Evolutionary conservation across 2,888 invertebrate species (phyloP).

Genomic region (Tillus elongatus): DNA sequence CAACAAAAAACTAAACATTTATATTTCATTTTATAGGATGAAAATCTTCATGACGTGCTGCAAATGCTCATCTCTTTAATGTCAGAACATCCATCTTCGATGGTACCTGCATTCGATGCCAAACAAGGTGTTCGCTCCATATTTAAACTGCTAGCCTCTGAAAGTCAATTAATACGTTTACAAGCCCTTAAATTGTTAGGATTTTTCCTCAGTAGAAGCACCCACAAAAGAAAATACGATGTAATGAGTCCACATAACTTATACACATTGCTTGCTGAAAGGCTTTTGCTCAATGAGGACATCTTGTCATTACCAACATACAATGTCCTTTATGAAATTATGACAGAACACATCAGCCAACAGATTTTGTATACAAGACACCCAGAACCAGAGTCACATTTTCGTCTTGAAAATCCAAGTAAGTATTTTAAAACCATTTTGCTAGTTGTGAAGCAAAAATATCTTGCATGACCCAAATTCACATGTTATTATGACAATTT

Average conservation of each 20-base stretch:
- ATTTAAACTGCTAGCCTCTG: slow-evolving; percentile 92
- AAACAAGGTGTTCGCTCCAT: slow-evolving; percentile 95
- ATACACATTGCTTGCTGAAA: slow-evolving; percentile 90
- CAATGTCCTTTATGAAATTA: slow-evolving; percentile 96
- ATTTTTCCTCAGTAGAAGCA: slow-evolving; percentile 95
- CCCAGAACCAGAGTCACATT: slow-evolving; percentile 91
- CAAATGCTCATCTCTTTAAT: slow-evolving; percentile 94
- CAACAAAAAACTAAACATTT: background rate
- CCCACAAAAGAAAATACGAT: slow-evolving; percentile 98
- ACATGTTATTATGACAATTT: too few relatives aligned
- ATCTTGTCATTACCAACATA: slow-evolving; percentile 90
- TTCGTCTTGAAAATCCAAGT: slow-evolving; percentile 94
- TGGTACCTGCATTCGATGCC: slow-evolving; percentile 98
- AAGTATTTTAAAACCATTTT: slow-evolving; percentile 40
- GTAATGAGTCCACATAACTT: slow-evolving; percentile 98
- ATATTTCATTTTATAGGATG: slow-evolving; percentile 57
- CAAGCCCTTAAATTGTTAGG: slow-evolving; percentile 95
- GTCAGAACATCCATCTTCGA: slow-evolving; percentile 97
- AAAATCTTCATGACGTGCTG: slow-evolving; percentile 95
- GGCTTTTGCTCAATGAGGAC: slow-evolving; percentile 81
- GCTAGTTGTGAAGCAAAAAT: too few relatives aligned
- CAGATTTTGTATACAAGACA: slow-evolving; percentile 90
- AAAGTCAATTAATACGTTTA: slow-evolving; percentile 90
- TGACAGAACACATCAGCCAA: slow-evolving; percentile 94
- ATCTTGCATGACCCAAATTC: too few relatives aligned